Evolutionary conservation across 2,113 vertebrate genomes (phyloP).

Genomic region (Jaculus jaculus): DNA sequence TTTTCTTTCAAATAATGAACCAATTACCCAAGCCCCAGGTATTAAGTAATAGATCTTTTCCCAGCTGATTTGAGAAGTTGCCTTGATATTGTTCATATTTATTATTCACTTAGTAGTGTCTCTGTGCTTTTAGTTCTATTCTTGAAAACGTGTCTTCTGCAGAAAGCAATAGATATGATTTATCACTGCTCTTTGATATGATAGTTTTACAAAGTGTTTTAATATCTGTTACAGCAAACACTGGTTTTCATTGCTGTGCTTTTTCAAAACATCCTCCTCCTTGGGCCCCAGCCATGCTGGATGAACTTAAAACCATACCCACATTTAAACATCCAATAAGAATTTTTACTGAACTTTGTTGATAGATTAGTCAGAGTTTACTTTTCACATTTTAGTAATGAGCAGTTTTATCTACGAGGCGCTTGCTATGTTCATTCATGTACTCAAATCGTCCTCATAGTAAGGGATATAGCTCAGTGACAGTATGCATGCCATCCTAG

Average conservation of each 20-base stretch:
- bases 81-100: neutral
- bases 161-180: neutral
- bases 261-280: conserved; percentile 6
- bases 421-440: neutral
- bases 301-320: neutral
- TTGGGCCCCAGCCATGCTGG: neutral
- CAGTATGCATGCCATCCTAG: no score
- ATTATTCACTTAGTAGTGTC: neutral
- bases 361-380: neutral
- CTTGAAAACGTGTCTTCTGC: neutral
- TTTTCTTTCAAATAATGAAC: neutral
- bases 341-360: conserved; percentile 25
- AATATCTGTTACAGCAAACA: neutral
- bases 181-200: neutral
- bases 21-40: neutral
- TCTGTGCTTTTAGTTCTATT: neutral
- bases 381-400: neutral
- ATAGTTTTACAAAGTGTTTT: neutral
- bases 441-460: neutral
- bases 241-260: conserved; percentile 6
- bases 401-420: neutral
- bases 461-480: no score
- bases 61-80: neutral
- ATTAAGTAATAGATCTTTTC: conserved; percentile 19
- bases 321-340: neutral